Percentiles rank a stretch among this genome's conserved stretches.
Evolutionary conservation across 2,888 invertebrate genomes (phyloP).

Genomic region (Perizoma affinitatum): DNA sequence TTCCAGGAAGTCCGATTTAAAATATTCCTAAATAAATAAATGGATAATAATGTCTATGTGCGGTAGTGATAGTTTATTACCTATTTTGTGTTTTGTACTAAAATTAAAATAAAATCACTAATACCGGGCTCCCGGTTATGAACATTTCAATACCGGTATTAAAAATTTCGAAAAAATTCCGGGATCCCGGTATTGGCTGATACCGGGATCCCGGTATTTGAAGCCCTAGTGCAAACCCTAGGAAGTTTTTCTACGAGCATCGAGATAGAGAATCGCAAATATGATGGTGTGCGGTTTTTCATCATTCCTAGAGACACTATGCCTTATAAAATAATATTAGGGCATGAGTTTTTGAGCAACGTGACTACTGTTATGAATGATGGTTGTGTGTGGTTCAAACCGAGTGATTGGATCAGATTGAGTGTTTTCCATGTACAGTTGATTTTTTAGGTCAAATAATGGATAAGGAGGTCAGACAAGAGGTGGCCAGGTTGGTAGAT

Average conservation of each 20-base stretch:
- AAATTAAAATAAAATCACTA: no score
- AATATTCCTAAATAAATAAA: no score
- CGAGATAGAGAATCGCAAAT: background rate
- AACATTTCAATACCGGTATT: no score
- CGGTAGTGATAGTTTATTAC: no score
- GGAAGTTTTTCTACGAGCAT: background rate
- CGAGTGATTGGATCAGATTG: background rate
- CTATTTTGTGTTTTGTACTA: no score
- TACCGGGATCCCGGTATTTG: background rate
- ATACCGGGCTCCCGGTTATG: no score
- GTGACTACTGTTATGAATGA: constrained; percentile 5
- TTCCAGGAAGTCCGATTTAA: no score
- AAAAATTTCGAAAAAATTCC: no score
- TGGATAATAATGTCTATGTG: no score
- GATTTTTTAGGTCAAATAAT: constrained; percentile 10
- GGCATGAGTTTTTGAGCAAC: constrained; percentile 3
- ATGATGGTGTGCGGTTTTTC: background rate
- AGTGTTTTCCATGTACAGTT: background rate
- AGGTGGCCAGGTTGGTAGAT: background rate
- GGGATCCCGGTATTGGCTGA: no score
- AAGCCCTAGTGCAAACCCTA: background rate
- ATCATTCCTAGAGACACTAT: background rate
- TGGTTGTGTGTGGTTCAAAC: background rate
- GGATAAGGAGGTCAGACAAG: background rate
- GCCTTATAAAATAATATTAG: constrained; percentile 1